Base-by-base conservation (phyloP, 2,888 invertebrate species). In the Odontocerum albicorne region DNA sequence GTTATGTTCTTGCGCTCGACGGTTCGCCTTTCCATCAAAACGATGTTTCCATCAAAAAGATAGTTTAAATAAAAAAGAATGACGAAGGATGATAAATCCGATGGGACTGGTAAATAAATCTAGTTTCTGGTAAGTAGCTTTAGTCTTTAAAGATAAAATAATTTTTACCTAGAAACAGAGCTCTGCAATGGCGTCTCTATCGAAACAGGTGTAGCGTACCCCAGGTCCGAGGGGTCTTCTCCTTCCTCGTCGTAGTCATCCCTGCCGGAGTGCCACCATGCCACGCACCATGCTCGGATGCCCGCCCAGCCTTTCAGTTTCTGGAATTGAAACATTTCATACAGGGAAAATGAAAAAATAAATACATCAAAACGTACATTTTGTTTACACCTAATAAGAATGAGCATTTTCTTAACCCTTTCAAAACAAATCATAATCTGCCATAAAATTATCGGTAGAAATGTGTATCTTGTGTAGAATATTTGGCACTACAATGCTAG, bases 231-330 rank as follows among this genome's bases (percentile, higher is more conserved):
- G 61, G 86, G 83, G 67, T 87, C 86, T 67, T 93, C 93, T 60
- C 84, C 83, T 22, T 87, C 88, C 70, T 83, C 88, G 64, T 88
- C 88, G 60, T 86, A 80, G 66, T 92, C 91, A 59, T 92, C 91
- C 31, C 90, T 80, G 0, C 92, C 92, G 10, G 91, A 91, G 71
- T 91, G 90, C 91, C 91, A 92, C 92, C 92, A 92, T 67, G 91
- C 91, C 52, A 90, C 82, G 70, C 92, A 92, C 92, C 91, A 91
- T 61, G 86, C 85, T 59, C 85, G 74, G 49, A 88, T 72, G 13
- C 82, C 73, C 0, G 66, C 68, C 80, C 83, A 83, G 10, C 81
- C 79, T 0, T 71, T 43, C 19, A 50, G 35, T 38, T 59, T 53
- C 54, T 59, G 43, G 6, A 55, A 49, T 3, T 4, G 17, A n/a